phyloP scores from a whole-genome alignment of 2,797 vertebrate genomes.

The Mus spretus region DNA sequence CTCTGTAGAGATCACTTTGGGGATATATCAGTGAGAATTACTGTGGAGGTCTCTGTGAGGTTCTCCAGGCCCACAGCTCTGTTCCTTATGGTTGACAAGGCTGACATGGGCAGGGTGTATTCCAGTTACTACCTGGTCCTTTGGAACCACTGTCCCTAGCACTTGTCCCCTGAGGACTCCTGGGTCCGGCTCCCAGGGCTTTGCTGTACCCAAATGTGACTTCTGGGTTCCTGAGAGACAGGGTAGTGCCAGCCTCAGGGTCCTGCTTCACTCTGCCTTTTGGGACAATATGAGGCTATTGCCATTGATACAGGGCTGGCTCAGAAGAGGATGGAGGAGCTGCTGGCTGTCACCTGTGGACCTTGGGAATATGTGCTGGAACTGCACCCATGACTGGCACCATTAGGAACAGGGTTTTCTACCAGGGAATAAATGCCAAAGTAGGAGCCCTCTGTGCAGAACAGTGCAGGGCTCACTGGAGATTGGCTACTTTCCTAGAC shows the following conservation, averaged over 20 bases:
- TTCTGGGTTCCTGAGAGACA: background rate
- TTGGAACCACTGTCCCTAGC: background rate
- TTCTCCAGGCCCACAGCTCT: background rate
- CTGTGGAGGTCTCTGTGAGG: background rate
- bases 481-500: background rate
- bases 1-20: no score
- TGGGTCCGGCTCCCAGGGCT: background rate
- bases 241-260: background rate
- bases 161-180: background rate
- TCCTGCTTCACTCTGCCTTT: background rate
- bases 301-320: no score
- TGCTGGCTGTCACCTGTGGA: background rate
- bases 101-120: background rate
- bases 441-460: background rate
- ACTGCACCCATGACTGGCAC: background rate
- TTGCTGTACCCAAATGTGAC: background rate
- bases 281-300: background rate
- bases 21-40: no score
- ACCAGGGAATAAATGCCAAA: background rate
- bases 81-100: background rate
- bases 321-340: background rate
- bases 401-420: background rate
- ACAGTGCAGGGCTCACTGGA: background rate
- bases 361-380: background rate
- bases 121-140: background rate